phyloP scores from a whole-genome alignment of 2,797 vertebrate genomes.

The Ptychobarbus kaznakovi region DNA sequence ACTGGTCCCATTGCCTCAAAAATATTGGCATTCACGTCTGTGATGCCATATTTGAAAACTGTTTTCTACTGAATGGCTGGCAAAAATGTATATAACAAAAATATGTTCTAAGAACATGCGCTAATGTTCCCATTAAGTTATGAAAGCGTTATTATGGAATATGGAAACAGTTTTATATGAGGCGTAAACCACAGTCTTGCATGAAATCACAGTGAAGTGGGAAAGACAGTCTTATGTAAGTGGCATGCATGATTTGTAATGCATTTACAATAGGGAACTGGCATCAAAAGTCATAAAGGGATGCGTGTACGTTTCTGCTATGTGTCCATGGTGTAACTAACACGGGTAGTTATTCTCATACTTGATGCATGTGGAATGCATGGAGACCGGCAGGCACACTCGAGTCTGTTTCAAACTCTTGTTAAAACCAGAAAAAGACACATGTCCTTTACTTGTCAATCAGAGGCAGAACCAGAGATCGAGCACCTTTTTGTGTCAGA shows the following conservation, averaged over 20 bases:
- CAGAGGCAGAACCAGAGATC: slow-evolving; percentile 95
- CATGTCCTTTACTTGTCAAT: slow-evolving; percentile 69
- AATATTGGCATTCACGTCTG: slow-evolving; percentile 71
- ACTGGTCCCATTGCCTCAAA: slow-evolving; percentile 58
- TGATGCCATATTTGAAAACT: slow-evolving; percentile 76
- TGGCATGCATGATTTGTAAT: slow-evolving; percentile 1
- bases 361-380: slow-evolving; percentile 67
- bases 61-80: slow-evolving; percentile 67
- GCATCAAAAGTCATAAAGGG: neutral
- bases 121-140: neutral
- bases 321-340: slow-evolving; percentile 31
- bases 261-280: neutral
- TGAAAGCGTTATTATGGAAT: neutral
- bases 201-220: neutral
- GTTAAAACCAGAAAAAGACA: slow-evolving; percentile 49
- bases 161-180: slow-evolving; percentile 4
- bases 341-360: slow-evolving; percentile 35
- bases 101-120: neutral
- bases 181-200: neutral
- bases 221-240: neutral
- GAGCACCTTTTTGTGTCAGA: slow-evolving; percentile 95
- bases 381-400: slow-evolving; percentile 32
- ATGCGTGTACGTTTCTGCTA: neutral
- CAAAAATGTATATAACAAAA: neutral
- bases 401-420: slow-evolving; percentile 9